These are phyloP conservation scores for Paramormyrops hopkinsi DNA, from an alignment of 2,797 vertebrate genomes.

Conservation along the genomic window DNA sequence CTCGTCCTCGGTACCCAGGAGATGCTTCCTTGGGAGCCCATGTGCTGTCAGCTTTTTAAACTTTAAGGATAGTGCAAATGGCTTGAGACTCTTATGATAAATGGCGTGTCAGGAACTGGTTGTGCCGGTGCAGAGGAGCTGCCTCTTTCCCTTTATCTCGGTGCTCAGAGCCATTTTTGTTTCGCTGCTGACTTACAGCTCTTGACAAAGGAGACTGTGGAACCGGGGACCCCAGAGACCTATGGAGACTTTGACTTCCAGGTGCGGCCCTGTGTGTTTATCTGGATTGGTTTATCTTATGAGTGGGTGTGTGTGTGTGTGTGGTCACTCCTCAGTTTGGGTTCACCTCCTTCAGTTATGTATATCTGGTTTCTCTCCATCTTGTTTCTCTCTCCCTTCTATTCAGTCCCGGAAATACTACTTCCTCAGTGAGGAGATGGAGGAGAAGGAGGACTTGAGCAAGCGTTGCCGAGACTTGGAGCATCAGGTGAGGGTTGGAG, in stretches of 20 bases:
- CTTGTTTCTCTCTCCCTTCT: not conserved
- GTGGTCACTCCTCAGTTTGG: not conserved
- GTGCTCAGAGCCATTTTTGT: not conserved
- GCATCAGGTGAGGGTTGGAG: slow-evolving; percentile 67
- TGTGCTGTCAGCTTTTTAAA: not conserved
- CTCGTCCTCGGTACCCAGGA: not conserved
- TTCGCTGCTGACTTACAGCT: slow-evolving; percentile 53
- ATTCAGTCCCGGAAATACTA: slow-evolving; percentile 85
- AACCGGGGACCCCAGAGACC: slow-evolving; percentile 64
- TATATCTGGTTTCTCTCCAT: not conserved
- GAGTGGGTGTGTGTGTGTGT: slow-evolving; percentile 5
- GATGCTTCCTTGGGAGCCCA: not conserved
- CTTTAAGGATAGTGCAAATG: not conserved
- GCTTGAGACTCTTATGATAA: not conserved
- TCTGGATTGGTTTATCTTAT: not conserved
- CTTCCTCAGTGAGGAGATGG: slow-evolving; percentile 78
- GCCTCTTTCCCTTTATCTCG: not conserved
- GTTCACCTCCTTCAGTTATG: not conserved
- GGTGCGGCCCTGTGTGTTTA: slow-evolving; percentile 49
- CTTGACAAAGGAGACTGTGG: slow-evolving; percentile 68
- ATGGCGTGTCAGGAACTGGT: not conserved
- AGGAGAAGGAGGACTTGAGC: slow-evolving; percentile 63
- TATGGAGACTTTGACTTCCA: slow-evolving; percentile 82
- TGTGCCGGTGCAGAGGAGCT: not conserved
- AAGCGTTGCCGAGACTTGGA: slow-evolving; percentile 73